These are phyloP conservation scores for Bicyclus anynana DNA, from an alignment of 1,140 invertebrate genomes.

Conservation along the genomic window DNA sequence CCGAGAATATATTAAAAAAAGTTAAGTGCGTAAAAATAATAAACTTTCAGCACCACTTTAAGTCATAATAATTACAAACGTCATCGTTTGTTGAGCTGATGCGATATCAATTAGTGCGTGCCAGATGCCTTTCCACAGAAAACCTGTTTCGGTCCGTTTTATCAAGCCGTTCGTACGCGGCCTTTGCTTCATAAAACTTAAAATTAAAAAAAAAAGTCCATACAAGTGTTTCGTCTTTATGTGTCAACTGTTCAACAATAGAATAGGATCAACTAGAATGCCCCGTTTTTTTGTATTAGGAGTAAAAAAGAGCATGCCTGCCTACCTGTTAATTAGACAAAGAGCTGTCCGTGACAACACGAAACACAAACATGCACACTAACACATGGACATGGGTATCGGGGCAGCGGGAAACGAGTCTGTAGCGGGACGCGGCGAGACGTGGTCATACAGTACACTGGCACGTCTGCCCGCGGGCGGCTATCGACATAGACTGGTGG, in stretches of 20 bases:
- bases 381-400: conserved; percentile 49
- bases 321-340: conserved; percentile 73
- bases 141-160: conserved; percentile 64
- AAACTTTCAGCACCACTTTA: conserved; percentile 24
- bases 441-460: conserved; percentile 28
- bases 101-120: conserved; percentile 67
- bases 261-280: not conserved
- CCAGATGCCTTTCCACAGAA: conserved; percentile 61
- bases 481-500: conserved; percentile 55
- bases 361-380: conserved; percentile 54
- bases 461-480: conserved; percentile 47
- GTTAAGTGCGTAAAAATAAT: not conserved
- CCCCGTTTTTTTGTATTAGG: not conserved
- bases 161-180: conserved; percentile 35
- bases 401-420: conserved; percentile 40
- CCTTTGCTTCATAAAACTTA: conserved; percentile 38
- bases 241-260: not conserved
- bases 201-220: conserved; percentile 1
- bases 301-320: conserved; percentile 26
- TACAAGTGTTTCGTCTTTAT: not conserved
- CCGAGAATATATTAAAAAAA: too few species aligned
- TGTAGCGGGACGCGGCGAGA: conserved; percentile 32
- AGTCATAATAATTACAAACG: conserved; percentile 47
- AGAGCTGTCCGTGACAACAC: conserved; percentile 60
- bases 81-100: conserved; percentile 39